These are phyloP conservation scores for Orthosia gothica DNA, from an alignment of 2,888 invertebrate genomes.

Conservation along the genomic window DNA sequence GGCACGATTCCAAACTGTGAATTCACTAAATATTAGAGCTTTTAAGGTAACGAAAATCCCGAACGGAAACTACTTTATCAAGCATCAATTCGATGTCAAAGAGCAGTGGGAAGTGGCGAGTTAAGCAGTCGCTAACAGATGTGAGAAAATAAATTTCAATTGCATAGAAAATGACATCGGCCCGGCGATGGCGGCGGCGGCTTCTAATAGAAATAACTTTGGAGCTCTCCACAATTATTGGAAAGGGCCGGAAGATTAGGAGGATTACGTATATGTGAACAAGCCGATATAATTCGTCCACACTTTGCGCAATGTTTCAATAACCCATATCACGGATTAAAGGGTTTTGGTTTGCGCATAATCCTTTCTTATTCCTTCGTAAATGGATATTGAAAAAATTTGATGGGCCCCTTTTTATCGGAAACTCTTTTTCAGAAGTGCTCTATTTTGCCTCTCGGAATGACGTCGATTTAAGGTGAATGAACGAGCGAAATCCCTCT, in stretches of 20 bases:
- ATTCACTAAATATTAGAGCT: slow-evolving; percentile 56
- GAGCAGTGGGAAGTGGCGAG: slow-evolving; percentile 43
- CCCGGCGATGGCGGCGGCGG: slow-evolving; percentile 35
- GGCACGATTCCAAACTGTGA: slow-evolving; percentile 43
- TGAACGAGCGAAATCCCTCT: slow-evolving; percentile 89
- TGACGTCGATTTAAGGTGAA: slow-evolving; percentile 91
- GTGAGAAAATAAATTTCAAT: slow-evolving; percentile 61
- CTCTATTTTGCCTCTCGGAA: slow-evolving; percentile 89
- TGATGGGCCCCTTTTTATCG: slow-evolving; percentile 87
- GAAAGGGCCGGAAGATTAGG: slow-evolving; percentile 69
- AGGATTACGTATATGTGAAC: slow-evolving; percentile 73
- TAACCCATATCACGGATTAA: slow-evolving; percentile 87
- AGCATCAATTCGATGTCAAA: slow-evolving; percentile 59
- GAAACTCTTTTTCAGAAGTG: slow-evolving; percentile 87
- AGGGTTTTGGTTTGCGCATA: slow-evolving; percentile 86
- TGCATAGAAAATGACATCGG: slow-evolving; percentile 57
- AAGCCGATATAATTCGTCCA: slow-evolving; percentile 80
- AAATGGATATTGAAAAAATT: slow-evolving; percentile 90
- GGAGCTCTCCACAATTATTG: slow-evolving; percentile 70
- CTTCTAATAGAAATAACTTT: slow-evolving; percentile 68
- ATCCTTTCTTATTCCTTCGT: slow-evolving; percentile 88
- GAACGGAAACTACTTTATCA: slow-evolving; percentile 49
- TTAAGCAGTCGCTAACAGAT: slow-evolving; percentile 44
- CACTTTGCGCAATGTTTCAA: slow-evolving; percentile 83
- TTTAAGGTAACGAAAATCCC: slow-evolving; percentile 43